Base-by-base conservation (phyloP, 2,113 vertebrate genomes). In the Malurus elegans region DNA sequence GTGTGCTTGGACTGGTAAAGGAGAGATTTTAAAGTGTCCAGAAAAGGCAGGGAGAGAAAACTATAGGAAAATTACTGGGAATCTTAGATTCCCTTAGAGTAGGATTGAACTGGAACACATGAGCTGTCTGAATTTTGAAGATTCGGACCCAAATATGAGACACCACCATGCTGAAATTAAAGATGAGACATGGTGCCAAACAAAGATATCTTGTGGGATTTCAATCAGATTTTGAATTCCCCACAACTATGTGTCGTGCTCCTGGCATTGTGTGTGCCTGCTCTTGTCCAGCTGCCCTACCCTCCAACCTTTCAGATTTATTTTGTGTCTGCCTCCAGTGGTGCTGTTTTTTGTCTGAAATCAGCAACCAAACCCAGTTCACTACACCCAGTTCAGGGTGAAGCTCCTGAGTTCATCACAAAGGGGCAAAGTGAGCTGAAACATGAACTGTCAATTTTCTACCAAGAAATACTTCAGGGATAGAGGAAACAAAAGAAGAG, bases 1-100 rank as follows among this genome's bases (percentile, higher is more conserved):
- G 76, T 96, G 58, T 90, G 72, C 72, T 91, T 96, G 88, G 57
- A 86, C 79, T 85, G 47, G 36, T 61, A n/a, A 88, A 83, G 82
- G 95, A 70, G 70, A 79, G 84, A 91, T 96, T 96, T 95, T 70
- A 72, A 95, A 94, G 73, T 73, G 62, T 56, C 70, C 87, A 79
- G 87, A 91, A 94, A 96, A 86, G 79, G 60, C 67, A 88, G 74
- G 38, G 69, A 86, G 76, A 72, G 75, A 95, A 95, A 94, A 51
- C 28, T 64, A 2, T 31, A 76, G 51, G 53, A 95, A 93, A 95
- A 92, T 83, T 78, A 54, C 79, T 48, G 38, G 25, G 65, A 95
- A 95, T 12, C 57, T 90, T 92, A 96, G 86, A 95, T 86, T 95
- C 92, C 86, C 85, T 88, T 54, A 44, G 94, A 95, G 88, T 36